Evolutionary conservation across 2,797 vertebrate genomes (phyloP).

Genomic region (Eulemur coronatus): DNA sequence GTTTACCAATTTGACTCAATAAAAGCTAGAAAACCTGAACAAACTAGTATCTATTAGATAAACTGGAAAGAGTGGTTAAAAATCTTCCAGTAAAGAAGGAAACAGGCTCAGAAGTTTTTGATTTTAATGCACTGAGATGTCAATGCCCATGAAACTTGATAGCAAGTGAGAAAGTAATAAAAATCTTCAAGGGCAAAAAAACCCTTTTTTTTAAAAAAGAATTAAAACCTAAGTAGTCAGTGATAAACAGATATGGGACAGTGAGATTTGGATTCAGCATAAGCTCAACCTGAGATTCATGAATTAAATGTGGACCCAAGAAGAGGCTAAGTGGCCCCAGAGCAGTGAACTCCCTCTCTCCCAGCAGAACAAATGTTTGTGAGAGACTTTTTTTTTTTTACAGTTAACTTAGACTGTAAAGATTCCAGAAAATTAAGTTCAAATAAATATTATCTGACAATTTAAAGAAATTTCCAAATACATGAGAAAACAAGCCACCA

Average conservation of each 20-base stretch:
- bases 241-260: not conserved
- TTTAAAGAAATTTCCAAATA: not conserved
- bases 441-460: not conserved
- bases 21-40: not conserved
- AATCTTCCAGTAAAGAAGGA: not conserved
- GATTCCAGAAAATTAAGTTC: not conserved
- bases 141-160: not conserved
- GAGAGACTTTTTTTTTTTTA: not conserved
- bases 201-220: not conserved
- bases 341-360: not conserved
- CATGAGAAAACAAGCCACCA: not conserved
- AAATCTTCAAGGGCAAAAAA: not conserved
- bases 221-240: not conserved
- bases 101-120: not conserved
- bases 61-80: not conserved
- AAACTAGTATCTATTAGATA: not conserved
- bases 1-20: not conserved
- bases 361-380: not conserved
- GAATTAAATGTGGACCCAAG: not conserved
- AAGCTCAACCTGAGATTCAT: not conserved
- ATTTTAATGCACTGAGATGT: not conserved
- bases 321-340: not conserved
- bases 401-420: not conserved
- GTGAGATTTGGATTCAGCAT: not conserved
- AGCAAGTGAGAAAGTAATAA: not conserved